phyloP scores from a whole-genome alignment of 2,888 invertebrate species.

The Kryphioiulus occultus region DNA sequence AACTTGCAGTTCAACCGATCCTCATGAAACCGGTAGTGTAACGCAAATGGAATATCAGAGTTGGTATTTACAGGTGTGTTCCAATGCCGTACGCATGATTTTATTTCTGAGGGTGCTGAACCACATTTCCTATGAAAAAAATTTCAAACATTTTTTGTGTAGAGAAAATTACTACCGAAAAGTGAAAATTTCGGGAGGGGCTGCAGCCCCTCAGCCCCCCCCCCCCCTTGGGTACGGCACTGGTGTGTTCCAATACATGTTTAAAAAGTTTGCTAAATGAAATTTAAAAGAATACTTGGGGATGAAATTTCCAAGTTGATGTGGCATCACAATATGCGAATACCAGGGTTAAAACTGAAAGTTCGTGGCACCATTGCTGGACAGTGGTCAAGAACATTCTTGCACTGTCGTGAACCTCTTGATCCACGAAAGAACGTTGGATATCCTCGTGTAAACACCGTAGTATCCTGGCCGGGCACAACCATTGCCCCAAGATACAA shows the following conservation, averaged over 20 bases:
- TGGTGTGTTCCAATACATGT: too few relatives aligned
- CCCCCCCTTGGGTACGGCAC: too few relatives aligned
- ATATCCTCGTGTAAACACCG: constrained; percentile 52
- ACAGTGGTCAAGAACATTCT: constrained; percentile 46
- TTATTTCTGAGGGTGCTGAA: too few relatives aligned
- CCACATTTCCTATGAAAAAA: too few relatives aligned
- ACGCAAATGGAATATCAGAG: not conserved
- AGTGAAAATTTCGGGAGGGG: too few relatives aligned
- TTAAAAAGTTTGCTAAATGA: not conserved
- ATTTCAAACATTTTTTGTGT: too few relatives aligned
- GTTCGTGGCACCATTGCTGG: not conserved
- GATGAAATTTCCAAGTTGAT: not conserved
- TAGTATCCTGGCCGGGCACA: constrained; percentile 52
- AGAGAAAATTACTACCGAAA: too few relatives aligned
- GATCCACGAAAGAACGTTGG: constrained; percentile 49
- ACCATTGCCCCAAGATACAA: constrained; percentile 53
- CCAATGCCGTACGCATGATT: too few relatives aligned
- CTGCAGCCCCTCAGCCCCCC: too few relatives aligned
- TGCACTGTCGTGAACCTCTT: constrained; percentile 45
- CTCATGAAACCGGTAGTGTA: too few relatives aligned
- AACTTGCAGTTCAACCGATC: too few relatives aligned
- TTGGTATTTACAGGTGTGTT: not conserved
- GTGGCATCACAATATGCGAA: constrained; percentile 7
- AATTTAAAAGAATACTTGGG: not conserved
- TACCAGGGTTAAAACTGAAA: not conserved